Conservation (phyloP, 2,113 vertebrate genomes). For the Henicopernis longicauda region DNA sequence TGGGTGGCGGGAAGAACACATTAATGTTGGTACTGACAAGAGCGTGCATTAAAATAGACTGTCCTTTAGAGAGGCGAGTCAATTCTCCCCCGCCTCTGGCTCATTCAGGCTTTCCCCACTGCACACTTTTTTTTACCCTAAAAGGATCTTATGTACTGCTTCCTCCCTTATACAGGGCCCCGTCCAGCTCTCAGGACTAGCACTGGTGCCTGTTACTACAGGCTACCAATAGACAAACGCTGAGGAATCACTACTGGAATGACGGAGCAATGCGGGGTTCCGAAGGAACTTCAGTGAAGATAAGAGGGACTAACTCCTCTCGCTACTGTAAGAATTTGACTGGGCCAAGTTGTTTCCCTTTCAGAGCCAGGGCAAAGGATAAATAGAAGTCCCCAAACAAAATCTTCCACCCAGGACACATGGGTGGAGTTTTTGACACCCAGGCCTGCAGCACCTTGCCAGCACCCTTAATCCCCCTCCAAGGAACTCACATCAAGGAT, state of each 20-base stretch:
- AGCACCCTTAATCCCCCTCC: neutral
- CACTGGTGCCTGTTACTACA: neutral
- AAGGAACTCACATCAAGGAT: conserved; percentile 90
- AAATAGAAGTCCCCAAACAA: neutral
- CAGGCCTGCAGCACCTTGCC: neutral
- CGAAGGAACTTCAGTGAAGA: neutral
- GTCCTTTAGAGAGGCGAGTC: neutral
- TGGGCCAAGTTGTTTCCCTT: neutral
- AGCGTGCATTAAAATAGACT: neutral
- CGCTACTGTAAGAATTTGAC: neutral
- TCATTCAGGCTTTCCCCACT: neutral
- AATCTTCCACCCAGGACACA: neutral
- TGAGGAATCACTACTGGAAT: neutral
- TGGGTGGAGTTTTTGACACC: neutral
- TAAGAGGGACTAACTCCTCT: neutral
- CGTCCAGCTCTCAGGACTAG: neutral
- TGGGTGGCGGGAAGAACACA: neutral
- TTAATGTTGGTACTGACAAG: neutral
- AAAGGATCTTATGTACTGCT: neutral
- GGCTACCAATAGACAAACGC: neutral
- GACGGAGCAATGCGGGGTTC: neutral
- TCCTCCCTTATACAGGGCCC: neutral
- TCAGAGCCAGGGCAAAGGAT: neutral
- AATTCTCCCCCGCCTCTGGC: neutral
- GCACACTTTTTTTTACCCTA: conserved; percentile 14